Conservation (phyloP, 2,113 vertebrate species). For the Athene cunicularia region DNA sequence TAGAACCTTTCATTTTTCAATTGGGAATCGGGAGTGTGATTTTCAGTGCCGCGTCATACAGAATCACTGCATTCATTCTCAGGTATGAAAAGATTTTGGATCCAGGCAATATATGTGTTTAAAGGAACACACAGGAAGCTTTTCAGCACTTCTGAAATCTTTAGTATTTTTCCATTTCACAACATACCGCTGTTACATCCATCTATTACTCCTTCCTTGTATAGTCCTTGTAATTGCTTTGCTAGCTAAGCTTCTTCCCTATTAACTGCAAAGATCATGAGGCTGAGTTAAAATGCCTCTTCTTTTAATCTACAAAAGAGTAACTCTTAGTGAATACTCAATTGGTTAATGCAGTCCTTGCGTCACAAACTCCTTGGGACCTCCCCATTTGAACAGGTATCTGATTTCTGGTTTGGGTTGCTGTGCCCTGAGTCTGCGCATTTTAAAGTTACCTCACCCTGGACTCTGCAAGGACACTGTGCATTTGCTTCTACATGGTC, state of each 20-base stretch:
- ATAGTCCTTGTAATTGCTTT: not conserved
- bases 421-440: rapidly evolving
- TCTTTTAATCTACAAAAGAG: not conserved
- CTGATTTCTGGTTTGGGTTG: not conserved
- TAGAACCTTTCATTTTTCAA: constrained; percentile 7
- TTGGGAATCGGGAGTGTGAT: not conserved
- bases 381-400: not conserved
- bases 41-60: constrained; percentile 1
- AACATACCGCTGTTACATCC: not conserved
- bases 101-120: not conserved
- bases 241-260: not conserved
- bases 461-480: rapidly evolving
- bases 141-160: not conserved
- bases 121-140: not conserved
- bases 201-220: constrained; percentile 5
- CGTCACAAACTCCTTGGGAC: not conserved
- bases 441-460: not conserved
- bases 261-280: not conserved
- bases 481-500: rapidly evolving
- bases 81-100: not conserved
- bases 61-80: constrained; percentile 14
- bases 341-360: not conserved
- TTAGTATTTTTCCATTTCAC: constrained; percentile 27
- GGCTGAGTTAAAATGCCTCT: not conserved
- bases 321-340: not conserved